Percentiles rank a stretch among this genome's conserved stretches.
These are phyloP conservation scores for Macrosteles quadrilineatus DNA, from an alignment of 1,140 invertebrate genomes.

Conservation along the genomic window DNA sequence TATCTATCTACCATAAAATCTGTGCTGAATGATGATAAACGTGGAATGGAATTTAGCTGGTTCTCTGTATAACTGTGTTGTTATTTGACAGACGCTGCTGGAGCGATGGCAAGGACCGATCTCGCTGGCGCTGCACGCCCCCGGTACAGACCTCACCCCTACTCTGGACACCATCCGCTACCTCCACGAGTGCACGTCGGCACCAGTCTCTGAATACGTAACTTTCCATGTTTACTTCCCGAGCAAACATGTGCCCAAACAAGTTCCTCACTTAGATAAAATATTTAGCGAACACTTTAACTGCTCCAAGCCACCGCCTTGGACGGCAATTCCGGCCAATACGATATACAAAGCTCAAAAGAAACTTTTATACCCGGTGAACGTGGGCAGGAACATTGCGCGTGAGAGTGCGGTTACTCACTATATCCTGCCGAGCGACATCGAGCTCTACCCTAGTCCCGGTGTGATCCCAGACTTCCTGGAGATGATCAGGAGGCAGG, in stretches of 20 bases:
- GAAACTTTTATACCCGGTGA: slow-evolving; percentile 83
- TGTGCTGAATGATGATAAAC: too few relatives aligned
- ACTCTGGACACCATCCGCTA: slow-evolving; percentile 61
- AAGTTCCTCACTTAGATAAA: slow-evolving; percentile 62
- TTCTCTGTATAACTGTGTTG: too few relatives aligned
- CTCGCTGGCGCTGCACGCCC: slow-evolving; percentile 69
- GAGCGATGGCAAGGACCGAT: slow-evolving; percentile 69
- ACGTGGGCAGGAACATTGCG: slow-evolving; percentile 84
- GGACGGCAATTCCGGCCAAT: slow-evolving; percentile 61
- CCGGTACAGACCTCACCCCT: slow-evolving; percentile 62
- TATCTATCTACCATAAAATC: too few relatives aligned
- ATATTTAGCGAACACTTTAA: slow-evolving; percentile 65
- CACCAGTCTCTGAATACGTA: slow-evolving; percentile 70
- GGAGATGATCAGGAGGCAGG: slow-evolving; percentile 73
- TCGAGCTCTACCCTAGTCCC: slow-evolving; percentile 85
- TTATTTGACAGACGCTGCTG: slow-evolving; percentile 67
- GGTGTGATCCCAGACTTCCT: slow-evolving; percentile 73
- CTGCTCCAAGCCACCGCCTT: slow-evolving; percentile 68
- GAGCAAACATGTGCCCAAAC: slow-evolving; percentile 77
- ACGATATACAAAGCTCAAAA: slow-evolving; percentile 77
- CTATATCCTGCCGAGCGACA: slow-evolving; percentile 83
- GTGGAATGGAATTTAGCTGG: too few relatives aligned
- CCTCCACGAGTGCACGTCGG: slow-evolving; percentile 56
- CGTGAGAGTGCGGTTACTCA: slow-evolving; percentile 78
- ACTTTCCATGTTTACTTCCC: slow-evolving; percentile 88